Percentiles rank a stretch among this genome's conserved stretches.
phyloP scores from a whole-genome alignment of 2,797 vertebrate species.

The Enteromius argenteus region DNA sequence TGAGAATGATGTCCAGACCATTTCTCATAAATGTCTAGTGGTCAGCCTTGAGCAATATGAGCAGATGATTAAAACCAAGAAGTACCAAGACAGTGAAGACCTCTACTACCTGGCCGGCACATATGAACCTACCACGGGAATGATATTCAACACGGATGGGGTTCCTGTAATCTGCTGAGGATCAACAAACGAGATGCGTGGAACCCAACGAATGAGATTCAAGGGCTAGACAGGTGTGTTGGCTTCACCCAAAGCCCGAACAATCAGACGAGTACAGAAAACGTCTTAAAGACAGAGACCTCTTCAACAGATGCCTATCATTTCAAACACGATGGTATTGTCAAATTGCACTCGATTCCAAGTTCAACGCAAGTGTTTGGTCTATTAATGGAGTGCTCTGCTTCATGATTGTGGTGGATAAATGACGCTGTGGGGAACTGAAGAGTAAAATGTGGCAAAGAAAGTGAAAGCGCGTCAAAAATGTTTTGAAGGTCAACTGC shows the following conservation, averaged over 20 bases:
- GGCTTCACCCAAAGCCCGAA: constrained; percentile 32
- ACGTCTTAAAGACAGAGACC: constrained; percentile 11
- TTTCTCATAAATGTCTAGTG: constrained; percentile 99
- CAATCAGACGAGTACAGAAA: constrained; percentile 11
- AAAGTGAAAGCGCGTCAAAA: constrained; percentile 31
- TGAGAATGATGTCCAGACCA: constrained; percentile 98
- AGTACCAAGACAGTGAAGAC: constrained; percentile 97
- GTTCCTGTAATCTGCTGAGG: constrained; percentile 94
- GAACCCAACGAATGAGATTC: constrained; percentile 22
- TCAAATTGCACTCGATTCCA: background rate
- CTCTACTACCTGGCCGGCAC: constrained; percentile 99
- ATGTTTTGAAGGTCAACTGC: constrained; percentile 46
- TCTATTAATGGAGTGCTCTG: constrained; percentile 15
- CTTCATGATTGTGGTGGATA: constrained; percentile 6
- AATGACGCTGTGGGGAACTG: constrained; percentile 10
- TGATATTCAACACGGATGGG: constrained; percentile 98
- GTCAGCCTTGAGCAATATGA: constrained; percentile 96
- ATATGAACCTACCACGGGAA: constrained; percentile 98
- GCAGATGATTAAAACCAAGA: constrained; percentile 96
- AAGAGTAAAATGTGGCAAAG: constrained; percentile 12
- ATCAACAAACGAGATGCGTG: background rate
- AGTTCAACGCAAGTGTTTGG: constrained; percentile 28
- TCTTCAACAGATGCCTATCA: constrained; percentile 35
- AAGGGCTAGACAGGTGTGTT: constrained; percentile 42
- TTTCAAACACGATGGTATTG: constrained; percentile 42